Evolutionary conservation across 2,888 invertebrate genomes (phyloP).

Genomic region (Epsilonema sp.): DNA sequence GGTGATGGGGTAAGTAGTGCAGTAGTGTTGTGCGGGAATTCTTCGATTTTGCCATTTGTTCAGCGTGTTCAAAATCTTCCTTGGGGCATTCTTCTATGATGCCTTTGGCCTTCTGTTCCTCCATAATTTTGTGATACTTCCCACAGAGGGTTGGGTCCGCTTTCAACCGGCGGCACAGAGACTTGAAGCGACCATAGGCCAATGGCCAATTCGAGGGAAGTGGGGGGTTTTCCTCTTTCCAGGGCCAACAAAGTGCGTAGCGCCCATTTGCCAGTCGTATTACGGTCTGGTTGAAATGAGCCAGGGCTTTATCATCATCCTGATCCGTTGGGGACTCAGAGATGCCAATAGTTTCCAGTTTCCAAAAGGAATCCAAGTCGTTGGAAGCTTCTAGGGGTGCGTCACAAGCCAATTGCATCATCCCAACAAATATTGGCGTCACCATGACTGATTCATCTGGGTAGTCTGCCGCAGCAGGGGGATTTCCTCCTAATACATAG

Average conservation of each 20-base stretch:
- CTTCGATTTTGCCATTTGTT: too few relatives aligned
- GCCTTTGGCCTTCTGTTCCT: slow-evolving; percentile 3
- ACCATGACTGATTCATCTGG: too few relatives aligned
- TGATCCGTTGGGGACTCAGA: not conserved
- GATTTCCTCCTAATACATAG: not conserved
- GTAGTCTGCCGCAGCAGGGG: not conserved
- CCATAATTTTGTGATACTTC: not conserved
- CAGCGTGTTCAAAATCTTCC: not conserved
- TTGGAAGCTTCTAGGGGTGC: too few relatives aligned
- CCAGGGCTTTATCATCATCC: not conserved
- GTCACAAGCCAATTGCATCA: too few relatives aligned
- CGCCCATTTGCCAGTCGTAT: too few relatives aligned
- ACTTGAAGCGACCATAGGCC: not conserved
- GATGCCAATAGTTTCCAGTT: slow-evolving; percentile 2
- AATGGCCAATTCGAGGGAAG: not conserved
- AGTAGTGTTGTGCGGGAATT: too few relatives aligned
- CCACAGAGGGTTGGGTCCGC: not conserved
- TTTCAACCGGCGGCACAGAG: not conserved
- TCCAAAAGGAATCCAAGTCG: not conserved
- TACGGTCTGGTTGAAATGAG: not conserved
- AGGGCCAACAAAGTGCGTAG: slow-evolving; percentile 5
- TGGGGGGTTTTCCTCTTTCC: not conserved
- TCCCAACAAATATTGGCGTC: too few relatives aligned
- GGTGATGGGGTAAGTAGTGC: slow-evolving; percentile 5
- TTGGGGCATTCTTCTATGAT: slow-evolving; percentile 2